Evolutionary conservation across 2,113 vertebrate genomes (phyloP).

Genomic region (Myrmecophaga tridactyla): DNA sequence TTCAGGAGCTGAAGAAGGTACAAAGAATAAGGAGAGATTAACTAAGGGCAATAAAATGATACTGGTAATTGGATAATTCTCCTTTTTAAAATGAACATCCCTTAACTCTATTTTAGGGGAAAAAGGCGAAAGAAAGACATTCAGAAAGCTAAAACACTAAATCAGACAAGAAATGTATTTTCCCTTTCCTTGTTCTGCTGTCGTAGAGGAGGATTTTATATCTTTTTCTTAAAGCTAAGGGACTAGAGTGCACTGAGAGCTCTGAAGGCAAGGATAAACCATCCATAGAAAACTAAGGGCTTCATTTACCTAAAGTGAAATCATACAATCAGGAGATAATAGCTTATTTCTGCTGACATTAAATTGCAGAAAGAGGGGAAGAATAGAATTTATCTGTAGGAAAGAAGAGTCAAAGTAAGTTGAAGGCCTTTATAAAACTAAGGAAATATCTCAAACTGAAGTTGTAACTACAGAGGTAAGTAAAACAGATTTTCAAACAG

Average conservation of each 20-base stretch:
- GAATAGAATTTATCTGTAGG: background rate
- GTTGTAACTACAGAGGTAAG: background rate
- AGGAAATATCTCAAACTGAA: background rate
- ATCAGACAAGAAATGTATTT: background rate
- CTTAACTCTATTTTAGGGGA: background rate
- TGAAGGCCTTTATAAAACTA: background rate
- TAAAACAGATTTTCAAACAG: background rate
- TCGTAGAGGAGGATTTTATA: background rate
- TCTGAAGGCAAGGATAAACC: background rate
- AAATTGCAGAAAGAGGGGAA: background rate
- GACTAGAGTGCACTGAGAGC: background rate
- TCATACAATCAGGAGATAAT: background rate
- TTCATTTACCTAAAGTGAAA: background rate
- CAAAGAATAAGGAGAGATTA: background rate
- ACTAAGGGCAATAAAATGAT: background rate
- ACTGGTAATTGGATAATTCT: background rate
- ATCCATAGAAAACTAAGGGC: background rate
- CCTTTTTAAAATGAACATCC: background rate
- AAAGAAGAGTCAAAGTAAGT: background rate
- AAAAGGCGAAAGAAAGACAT: background rate
- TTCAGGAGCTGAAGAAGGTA: background rate
- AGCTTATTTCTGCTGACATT: background rate
- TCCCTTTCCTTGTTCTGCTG: background rate
- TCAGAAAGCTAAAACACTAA: background rate
- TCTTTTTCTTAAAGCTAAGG: background rate